These are phyloP conservation scores for Choreutis nemorana DNA, from an alignment of 2,888 invertebrate species.

Conservation along the genomic window DNA sequence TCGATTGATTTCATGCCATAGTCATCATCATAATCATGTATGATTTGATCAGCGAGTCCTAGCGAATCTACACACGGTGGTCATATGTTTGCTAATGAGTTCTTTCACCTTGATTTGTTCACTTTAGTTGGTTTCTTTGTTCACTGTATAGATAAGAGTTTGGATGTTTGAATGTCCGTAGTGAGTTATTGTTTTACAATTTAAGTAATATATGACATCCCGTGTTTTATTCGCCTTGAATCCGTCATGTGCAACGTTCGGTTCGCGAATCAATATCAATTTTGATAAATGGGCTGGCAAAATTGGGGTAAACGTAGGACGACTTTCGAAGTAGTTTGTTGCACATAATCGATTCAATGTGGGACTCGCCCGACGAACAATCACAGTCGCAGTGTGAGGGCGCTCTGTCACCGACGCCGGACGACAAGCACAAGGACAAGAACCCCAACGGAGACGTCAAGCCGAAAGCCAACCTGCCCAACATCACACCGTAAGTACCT, in stretches of 20 bases:
- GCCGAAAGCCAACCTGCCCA: conserved; percentile 58
- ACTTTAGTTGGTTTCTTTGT: conserved; percentile 51
- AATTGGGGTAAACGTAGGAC: conserved; percentile 55
- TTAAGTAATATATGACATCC: conserved; percentile 66
- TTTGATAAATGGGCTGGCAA: conserved; percentile 29
- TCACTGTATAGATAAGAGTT: conserved; percentile 50
- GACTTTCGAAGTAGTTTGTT: conserved; percentile 68
- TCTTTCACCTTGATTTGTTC: conserved; percentile 55
- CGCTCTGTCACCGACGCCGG: conserved; percentile 35
- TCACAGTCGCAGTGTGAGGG: conserved; percentile 64
- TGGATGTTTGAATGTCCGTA: conserved; percentile 62
- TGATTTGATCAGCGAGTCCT: conserved; percentile 56
- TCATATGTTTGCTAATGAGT: conserved; percentile 59
- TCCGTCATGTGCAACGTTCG: conserved; percentile 67
- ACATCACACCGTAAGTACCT: conserved; percentile 69
- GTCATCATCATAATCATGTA: too few relatives aligned
- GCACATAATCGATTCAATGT: conserved; percentile 70
- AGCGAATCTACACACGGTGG: conserved; percentile 66
- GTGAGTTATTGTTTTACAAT: conserved; percentile 54
- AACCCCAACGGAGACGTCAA: conserved; percentile 49
- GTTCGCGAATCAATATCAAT: conserved; percentile 26
- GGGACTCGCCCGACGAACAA: conserved; percentile 67
- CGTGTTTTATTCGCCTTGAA: conserved; percentile 68
- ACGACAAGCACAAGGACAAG: conserved; percentile 29
- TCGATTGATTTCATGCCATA: too few relatives aligned